Percentiles rank a stretch among this genome's conserved stretches.
These are phyloP conservation scores for Tetragnatha versicolor DNA, from an alignment of 1,140 invertebrate genomes.

Conservation along the genomic window DNA sequence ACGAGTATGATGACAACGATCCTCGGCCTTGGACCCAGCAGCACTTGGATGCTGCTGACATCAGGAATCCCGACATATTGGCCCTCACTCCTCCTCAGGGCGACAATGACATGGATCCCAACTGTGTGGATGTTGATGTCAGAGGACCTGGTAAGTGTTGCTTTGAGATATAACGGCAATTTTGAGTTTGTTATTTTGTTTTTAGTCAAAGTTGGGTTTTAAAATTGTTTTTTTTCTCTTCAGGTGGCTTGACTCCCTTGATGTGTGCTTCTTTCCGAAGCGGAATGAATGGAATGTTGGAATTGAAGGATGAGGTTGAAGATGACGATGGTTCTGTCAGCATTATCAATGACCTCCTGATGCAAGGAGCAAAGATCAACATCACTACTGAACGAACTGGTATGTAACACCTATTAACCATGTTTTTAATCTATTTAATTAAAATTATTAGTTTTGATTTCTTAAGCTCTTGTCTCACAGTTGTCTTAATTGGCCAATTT, in stretches of 20 bases:
- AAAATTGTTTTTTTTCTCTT: neutral
- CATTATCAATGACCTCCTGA: constrained; percentile 87
- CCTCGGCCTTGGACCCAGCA: constrained; percentile 89
- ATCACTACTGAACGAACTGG: constrained; percentile 93
- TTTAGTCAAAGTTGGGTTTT: neutral
- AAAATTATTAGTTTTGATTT: too few relatives aligned
- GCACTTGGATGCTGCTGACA: constrained; percentile 89
- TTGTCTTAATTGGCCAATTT: too few relatives aligned
- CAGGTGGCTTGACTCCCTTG: constrained; percentile 86
- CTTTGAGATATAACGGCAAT: neutral
- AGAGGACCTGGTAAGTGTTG: constrained; percentile 74
- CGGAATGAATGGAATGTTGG: constrained; percentile 47
- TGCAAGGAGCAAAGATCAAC: constrained; percentile 90
- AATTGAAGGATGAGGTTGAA: constrained; percentile 50
- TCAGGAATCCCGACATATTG: constrained; percentile 70
- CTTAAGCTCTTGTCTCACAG: too few relatives aligned
- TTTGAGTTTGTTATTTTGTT: neutral
- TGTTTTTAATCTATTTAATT: too few relatives aligned
- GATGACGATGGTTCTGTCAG: constrained; percentile 64
- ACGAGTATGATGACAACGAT: constrained; percentile 86
- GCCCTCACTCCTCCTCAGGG: constrained; percentile 73
- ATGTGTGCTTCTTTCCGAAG: constrained; percentile 82
- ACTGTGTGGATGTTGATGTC: constrained; percentile 77
- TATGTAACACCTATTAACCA: neutral
- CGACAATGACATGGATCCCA: constrained; percentile 62